These are phyloP conservation scores for Myrmophylax atrothorax DNA, from an alignment of 2,113 vertebrate genomes.

Conservation along the genomic window DNA sequence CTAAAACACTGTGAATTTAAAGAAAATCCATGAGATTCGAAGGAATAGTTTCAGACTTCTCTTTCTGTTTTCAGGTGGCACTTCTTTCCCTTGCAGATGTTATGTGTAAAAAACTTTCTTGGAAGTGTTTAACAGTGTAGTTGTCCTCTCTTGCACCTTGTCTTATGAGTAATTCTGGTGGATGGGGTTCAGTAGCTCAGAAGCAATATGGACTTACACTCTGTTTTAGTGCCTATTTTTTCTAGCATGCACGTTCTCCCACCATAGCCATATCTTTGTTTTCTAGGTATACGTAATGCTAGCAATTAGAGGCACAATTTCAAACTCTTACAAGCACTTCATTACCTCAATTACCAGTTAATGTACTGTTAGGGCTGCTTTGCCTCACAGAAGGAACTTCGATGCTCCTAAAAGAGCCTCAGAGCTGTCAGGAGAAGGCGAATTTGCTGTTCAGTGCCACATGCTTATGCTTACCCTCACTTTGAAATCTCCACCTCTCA, in stretches of 20 bases:
- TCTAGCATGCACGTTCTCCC: not conserved
- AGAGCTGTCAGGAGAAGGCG: not conserved
- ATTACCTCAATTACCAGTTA: not conserved
- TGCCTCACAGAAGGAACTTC: not conserved
- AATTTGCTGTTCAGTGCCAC: not conserved
- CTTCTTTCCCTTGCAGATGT: not conserved
- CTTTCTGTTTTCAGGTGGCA: not conserved
- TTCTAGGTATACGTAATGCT: not conserved
- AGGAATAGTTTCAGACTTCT: not conserved
- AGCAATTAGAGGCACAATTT: not conserved
- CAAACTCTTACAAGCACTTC: not conserved
- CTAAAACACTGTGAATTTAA: not conserved
- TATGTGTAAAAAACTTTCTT: not conserved
- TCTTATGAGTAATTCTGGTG: not conserved
- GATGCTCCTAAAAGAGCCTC: not conserved
- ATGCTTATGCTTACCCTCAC: not conserved
- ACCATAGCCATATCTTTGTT: not conserved
- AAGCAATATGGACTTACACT: not conserved
- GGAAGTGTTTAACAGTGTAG: not conserved
- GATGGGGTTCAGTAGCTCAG: not conserved
- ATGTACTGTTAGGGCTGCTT: not conserved
- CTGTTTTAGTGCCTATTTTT: not conserved
- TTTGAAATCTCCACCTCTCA: not conserved
- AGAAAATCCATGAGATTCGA: not conserved
- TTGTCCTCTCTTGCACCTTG: not conserved